Evolutionary conservation across 2,797 vertebrate species (phyloP).

Genomic region (Gymnothorax javanicus): DNA sequence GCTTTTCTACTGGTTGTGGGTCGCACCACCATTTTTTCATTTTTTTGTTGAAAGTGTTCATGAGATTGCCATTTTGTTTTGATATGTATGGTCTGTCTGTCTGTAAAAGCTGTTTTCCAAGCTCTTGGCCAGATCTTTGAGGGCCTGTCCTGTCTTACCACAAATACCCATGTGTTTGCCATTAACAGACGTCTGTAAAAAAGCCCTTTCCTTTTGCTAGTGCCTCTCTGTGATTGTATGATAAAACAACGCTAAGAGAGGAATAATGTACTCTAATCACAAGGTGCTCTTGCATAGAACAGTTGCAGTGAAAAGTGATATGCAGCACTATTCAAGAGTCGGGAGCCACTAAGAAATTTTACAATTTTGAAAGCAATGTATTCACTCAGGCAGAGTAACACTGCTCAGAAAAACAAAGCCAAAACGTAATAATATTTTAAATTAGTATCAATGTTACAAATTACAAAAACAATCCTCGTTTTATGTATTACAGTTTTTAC

Average conservation of each 20-base stretch:
- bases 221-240: conserved; percentile 65
- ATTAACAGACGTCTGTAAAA: conserved; percentile 56
- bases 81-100: conserved; percentile 46
- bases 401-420: too few species aligned
- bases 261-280: neutral
- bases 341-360: too few species aligned
- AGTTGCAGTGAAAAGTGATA: neutral
- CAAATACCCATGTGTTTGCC: conserved; percentile 68
- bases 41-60: neutral
- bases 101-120: conserved; percentile 48
- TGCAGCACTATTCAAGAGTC: neutral
- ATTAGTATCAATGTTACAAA: too few species aligned
- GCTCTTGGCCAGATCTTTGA: conserved; percentile 61
- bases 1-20: neutral
- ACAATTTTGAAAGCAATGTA: too few species aligned
- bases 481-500: too few species aligned
- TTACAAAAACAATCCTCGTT: too few species aligned
- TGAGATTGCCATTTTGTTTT: conserved; percentile 21
- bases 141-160: conserved; percentile 69
- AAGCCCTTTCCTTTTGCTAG: conserved; percentile 38
- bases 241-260: conserved; percentile 15
- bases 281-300: neutral
- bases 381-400: too few species aligned
- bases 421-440: too few species aligned
- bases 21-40: neutral